A percentile compares a stretch with the other conserved stretches of the same genome.
phyloP scores from a whole-genome alignment of 2,113 vertebrate species.

The Trichechus manatus region DNA sequence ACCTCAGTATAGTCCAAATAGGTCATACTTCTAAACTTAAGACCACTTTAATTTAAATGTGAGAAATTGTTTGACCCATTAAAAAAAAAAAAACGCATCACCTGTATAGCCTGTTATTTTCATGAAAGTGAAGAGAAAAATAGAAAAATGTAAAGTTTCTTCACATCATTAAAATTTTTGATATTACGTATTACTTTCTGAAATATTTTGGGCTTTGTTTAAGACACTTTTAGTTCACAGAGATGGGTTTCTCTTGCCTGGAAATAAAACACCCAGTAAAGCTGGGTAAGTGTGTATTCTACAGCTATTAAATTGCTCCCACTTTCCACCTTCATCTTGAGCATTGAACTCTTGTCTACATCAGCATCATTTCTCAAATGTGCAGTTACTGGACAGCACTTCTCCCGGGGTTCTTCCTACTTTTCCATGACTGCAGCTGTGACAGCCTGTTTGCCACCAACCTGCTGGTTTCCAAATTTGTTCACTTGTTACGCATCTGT shows the following conservation, averaged over 20 bases:
- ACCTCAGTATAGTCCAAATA: neutral
- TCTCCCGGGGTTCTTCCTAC: neutral
- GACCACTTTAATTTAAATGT: neutral
- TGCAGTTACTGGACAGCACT: neutral
- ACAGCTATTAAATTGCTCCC: conserved; percentile 24
- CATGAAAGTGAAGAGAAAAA: conserved; percentile 41
- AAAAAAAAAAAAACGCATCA: neutral
- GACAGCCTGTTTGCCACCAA: neutral
- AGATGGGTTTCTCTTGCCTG: conserved; percentile 55
- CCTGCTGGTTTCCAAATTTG: neutral
- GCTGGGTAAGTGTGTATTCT: neutral
- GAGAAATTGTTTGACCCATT: conserved; percentile 15
- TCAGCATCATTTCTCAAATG: neutral
- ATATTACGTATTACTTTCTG: conserved; percentile 51
- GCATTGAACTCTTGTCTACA: neutral
- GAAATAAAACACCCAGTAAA: conserved; percentile 74
- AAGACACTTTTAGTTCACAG: conserved; percentile 43
- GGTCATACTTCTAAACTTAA: neutral
- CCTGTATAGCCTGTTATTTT: conserved; percentile 50
- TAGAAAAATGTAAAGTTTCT: conserved; percentile 51
- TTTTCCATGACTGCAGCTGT: neutral
- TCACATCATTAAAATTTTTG: conserved; percentile 21
- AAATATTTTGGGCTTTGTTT: conserved; percentile 65
- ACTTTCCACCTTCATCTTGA: neutral
- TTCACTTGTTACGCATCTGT: neutral